These are phyloP conservation scores for Lagria hirta DNA, from an alignment of 2,888 invertebrate species.

Conservation along the genomic window DNA sequence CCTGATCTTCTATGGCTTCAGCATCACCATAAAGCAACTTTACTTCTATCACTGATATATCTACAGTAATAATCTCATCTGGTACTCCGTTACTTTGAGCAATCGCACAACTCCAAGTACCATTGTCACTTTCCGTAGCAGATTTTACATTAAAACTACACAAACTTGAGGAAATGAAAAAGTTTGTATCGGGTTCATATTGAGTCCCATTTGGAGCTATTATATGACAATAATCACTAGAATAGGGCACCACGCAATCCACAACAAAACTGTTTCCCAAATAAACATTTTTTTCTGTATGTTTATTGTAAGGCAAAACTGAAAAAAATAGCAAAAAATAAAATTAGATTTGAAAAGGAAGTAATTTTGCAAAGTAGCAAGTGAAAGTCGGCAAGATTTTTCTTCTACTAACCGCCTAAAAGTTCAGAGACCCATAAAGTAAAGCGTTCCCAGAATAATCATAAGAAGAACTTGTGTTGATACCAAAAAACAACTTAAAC, in stretches of 20 bases:
- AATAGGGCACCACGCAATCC: conserved; percentile 28
- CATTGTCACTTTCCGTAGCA: conserved; percentile 18
- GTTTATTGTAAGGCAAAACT: conserved; percentile 22
- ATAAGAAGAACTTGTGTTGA: too few species aligned
- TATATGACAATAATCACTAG: conserved; percentile 25
- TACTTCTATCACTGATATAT: conserved; percentile 22
- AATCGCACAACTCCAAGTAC: conserved; percentile 32
- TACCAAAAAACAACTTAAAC: too few species aligned
- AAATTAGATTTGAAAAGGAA: too few species aligned
- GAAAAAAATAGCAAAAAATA: conserved; percentile 1
- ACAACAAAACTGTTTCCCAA: conserved; percentile 20
- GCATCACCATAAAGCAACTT: conserved; percentile 10
- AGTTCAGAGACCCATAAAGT: too few species aligned
- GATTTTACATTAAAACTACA: not conserved
- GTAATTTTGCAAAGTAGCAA: too few species aligned
- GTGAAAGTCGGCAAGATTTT: too few species aligned
- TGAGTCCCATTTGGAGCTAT: conserved; percentile 26
- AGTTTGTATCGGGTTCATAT: conserved; percentile 13
- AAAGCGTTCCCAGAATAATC: too few species aligned
- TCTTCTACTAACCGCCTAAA: too few species aligned
- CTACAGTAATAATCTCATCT: conserved; percentile 24
- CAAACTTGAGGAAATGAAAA: not conserved
- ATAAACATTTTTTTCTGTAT: conserved; percentile 7
- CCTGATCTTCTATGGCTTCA: conserved; percentile 17
- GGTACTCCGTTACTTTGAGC: conserved; percentile 22